Percentiles rank a stretch among this genome's conserved stretches.
Conservation (phyloP, 2,888 invertebrate species). For the Apamea monoglypha region DNA sequence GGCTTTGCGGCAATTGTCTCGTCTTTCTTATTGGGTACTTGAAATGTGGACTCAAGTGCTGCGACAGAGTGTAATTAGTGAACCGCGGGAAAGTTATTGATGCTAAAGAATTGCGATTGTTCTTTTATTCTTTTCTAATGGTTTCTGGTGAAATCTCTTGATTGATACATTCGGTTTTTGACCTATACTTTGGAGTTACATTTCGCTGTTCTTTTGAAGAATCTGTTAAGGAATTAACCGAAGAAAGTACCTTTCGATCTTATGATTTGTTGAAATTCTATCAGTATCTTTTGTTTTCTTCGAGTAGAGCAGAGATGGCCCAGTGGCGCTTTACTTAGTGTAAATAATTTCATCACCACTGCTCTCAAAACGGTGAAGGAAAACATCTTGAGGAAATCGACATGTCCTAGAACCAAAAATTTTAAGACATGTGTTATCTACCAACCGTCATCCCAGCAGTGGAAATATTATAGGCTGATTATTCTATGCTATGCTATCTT, state of each 20-base stretch:
- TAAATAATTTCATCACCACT: too few relatives aligned
- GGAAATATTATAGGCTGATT: too few relatives aligned
- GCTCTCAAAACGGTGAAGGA: too few relatives aligned
- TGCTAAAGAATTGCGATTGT: constrained; percentile 72
- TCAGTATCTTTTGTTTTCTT: neutral
- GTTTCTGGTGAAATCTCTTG: constrained; percentile 54
- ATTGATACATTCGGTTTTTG: constrained; percentile 42
- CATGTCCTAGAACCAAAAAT: too few relatives aligned
- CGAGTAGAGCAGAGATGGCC: too few relatives aligned
- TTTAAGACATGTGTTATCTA: too few relatives aligned
- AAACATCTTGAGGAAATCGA: too few relatives aligned
- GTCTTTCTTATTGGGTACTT: constrained; percentile 68
- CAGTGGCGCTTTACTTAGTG: too few relatives aligned
- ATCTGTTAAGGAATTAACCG: neutral
- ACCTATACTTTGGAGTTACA: constrained; percentile 10
- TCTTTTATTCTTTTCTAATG: constrained; percentile 59
- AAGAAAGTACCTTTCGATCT: neutral
- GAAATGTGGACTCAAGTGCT: constrained; percentile 56
- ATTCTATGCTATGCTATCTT: neutral
- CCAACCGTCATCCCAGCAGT: too few relatives aligned
- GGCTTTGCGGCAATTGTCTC: constrained; percentile 74
- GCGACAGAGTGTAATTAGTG: constrained; percentile 70
- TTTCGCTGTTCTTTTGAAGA: neutral
- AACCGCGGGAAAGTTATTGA: constrained; percentile 78
- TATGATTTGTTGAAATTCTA: neutral